phyloP scores from a whole-genome alignment of 2,888 invertebrate species.

The Eilema depressum region DNA sequence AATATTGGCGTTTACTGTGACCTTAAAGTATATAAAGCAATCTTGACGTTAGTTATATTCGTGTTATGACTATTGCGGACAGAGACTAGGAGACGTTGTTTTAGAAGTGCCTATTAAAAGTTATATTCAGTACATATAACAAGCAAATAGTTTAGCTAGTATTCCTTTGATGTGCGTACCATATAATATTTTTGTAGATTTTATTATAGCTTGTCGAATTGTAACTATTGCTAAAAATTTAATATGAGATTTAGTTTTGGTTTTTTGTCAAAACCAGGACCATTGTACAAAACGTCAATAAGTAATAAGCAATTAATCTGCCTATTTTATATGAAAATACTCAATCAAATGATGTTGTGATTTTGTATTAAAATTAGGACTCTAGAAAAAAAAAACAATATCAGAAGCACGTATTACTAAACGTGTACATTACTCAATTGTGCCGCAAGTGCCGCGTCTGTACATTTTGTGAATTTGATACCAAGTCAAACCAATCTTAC shows the following conservation, averaged over 20 bases:
- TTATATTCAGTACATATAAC: constrained; percentile 10
- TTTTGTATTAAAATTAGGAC: constrained; percentile 1
- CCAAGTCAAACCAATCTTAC: constrained; percentile 13
- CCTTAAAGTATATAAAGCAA: not conserved
- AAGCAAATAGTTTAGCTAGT: constrained; percentile 15
- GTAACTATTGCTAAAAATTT: constrained; percentile 14
- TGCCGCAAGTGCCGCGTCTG: not conserved
- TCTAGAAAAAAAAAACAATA: not conserved
- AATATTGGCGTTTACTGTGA: constrained; percentile 4
- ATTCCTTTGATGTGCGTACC: constrained; percentile 15
- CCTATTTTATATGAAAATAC: constrained; percentile 19
- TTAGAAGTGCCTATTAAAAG: constrained; percentile 21
- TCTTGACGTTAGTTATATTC: constrained; percentile 6
- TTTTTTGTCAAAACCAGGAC: constrained; percentile 14
- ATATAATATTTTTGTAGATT: constrained; percentile 21
- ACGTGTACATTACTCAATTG: not conserved
- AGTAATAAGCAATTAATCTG: constrained; percentile 13
- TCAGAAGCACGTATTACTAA: not conserved
- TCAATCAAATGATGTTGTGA: constrained; percentile 14
- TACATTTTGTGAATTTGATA: constrained; percentile 17
- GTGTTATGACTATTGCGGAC: not conserved
- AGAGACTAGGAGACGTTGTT: constrained; percentile 4
- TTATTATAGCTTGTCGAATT: constrained; percentile 5
- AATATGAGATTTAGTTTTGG: not conserved
- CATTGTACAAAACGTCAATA: constrained; percentile 15